Base-by-base conservation (phyloP, 2,113 vertebrate genomes). In the Cavia porcellus region DNA sequence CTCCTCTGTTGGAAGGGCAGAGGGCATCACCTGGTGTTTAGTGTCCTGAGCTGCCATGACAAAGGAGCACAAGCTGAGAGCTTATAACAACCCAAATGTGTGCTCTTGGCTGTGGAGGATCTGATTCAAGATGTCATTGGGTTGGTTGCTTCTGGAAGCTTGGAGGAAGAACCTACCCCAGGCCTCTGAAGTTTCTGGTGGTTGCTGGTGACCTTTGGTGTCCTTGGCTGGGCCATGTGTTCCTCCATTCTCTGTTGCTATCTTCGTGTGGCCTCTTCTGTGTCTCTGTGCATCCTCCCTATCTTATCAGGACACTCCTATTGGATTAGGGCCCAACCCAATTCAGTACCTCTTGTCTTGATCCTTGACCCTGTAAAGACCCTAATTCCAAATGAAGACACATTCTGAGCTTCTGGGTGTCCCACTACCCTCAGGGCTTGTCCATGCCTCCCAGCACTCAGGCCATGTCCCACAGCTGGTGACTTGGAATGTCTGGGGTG, bases 11-110 rank as follows among this genome's bases (percentile, higher is more conserved):
- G 24, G 38, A 20, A 47, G 10, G 20, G 47, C 61, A 0, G 0
- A 24, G 32, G 52, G 25, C 30, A 45, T 35, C 25, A 52, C 22
- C 20, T 11, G 55, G 52, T 14, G 13, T 7, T 74, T 19, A 1
- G 3, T 28, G 79, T 32, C 38, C 19, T 3, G 45, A 30, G 14
- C 13, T 25, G 15, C 52, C 0, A 0, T n/a, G 30, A 42, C 32
- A 9, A 47, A 61, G n/a, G 14, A 12, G 19, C n/a, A 25, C 2
- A 2, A 15, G 15, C 0, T 0, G 1, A 47, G 28, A 55, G 28
- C 20, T 96, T 68, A 12, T 13, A 89, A 68, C n/a, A 9, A 15
- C 35, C 10, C n/a, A 38, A 22, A 19, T 59, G 1, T 10, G 5
- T 2, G n/a, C 47, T 91, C 42, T 0, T 28, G 13, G 19, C 66